Conservation (phyloP, 2,888 invertebrate species). For the Melieria picta region DNA sequence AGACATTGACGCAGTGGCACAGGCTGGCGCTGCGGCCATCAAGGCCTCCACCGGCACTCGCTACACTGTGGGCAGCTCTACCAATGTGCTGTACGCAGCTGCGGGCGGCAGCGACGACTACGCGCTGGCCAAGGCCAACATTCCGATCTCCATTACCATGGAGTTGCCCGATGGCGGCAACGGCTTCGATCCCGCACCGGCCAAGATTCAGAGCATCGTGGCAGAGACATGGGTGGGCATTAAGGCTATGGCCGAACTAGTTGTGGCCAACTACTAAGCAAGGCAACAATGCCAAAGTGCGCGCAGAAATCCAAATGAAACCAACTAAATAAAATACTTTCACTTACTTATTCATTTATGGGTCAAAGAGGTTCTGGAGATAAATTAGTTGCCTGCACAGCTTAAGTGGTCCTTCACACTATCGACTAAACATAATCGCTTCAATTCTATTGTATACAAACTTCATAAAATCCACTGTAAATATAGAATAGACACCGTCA, state of each 20-base stretch:
- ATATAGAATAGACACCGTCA: no score
- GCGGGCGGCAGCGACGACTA: conserved; percentile 76
- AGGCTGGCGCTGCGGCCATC: conserved; percentile 63
- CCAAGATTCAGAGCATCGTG: conserved; percentile 69
- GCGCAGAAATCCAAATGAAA: no score
- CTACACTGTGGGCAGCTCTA: conserved; percentile 65
- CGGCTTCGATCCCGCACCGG: conserved; percentile 71
- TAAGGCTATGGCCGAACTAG: conserved; percentile 61
- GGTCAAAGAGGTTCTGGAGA: no score
- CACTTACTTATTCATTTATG: no score
- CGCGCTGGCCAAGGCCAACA: conserved; percentile 69
- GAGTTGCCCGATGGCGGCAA: conserved; percentile 72
- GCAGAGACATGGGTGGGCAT: conserved; percentile 70
- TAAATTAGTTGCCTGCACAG: no score
- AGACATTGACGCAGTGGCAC: conserved; percentile 62
- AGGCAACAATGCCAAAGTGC: no score
- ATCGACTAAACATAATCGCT: no score
- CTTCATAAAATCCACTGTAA: no score
- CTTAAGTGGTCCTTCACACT: no score
- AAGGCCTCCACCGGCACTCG: conserved; percentile 55
- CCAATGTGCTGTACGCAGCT: conserved; percentile 68
- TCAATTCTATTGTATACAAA: no score
- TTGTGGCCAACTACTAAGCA: conserved; percentile 49
- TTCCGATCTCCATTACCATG: conserved; percentile 72
- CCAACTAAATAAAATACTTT: no score